Evolutionary conservation across 2,113 vertebrate species (phyloP).

Genomic region (Spea bombifrons): DNA sequence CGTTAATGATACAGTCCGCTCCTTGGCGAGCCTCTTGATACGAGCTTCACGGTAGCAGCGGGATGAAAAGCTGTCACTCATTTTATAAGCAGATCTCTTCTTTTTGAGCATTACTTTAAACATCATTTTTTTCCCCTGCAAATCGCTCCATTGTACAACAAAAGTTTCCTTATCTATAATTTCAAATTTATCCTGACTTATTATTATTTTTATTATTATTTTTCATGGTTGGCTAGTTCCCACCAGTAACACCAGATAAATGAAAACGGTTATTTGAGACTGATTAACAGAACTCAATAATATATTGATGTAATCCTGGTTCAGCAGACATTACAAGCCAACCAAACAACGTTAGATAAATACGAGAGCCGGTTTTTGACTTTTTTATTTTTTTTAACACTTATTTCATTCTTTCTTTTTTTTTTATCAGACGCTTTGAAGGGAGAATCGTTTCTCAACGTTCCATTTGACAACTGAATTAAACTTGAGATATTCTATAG

Average conservation of each 20-base stretch:
- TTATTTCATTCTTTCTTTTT: neutral
- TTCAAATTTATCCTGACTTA: slow-evolving; percentile 6
- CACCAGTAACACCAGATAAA: slow-evolving; percentile 20
- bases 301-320: slow-evolving; percentile 27
- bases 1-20: slow-evolving; percentile 60
- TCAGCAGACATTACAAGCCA: neutral
- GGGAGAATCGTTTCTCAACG: too few relatives aligned
- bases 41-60: slow-evolving; percentile 70
- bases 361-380: neutral
- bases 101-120: slow-evolving; percentile 37
- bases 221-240: slow-evolving; percentile 27
- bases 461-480: too few relatives aligned
- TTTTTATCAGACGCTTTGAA: too few relatives aligned
- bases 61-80: slow-evolving; percentile 70
- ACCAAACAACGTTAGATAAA: slow-evolving; percentile 10
- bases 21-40: slow-evolving; percentile 60
- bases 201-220: neutral
- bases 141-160: slow-evolving; percentile 22
- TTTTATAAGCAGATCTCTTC: slow-evolving; percentile 57
- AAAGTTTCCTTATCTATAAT: slow-evolving; percentile 29
- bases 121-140: slow-evolving; percentile 33
- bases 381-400: neutral
- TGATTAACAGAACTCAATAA: slow-evolving; percentile 16
- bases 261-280: slow-evolving; percentile 36
- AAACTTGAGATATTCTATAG: too few relatives aligned